Base-by-base conservation (phyloP, 2,888 invertebrate genomes). In the Pilophorus perplexus region DNA sequence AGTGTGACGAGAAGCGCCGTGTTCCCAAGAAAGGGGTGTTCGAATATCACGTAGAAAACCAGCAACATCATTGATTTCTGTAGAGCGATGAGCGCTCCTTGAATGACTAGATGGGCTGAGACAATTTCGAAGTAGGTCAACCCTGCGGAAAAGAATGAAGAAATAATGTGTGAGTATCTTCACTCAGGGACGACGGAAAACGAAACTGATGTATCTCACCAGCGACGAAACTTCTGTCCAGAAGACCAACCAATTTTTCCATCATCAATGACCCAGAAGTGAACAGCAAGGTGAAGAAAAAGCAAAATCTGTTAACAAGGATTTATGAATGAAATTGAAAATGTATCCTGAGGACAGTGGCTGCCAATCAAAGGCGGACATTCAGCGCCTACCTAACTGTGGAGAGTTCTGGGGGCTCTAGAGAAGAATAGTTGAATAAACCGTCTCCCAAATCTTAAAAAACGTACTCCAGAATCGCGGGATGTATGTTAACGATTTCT, bases 211-310 rank as follows among this genome's bases (percentile, higher is more conserved):
- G 42, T 2, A 6, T 3, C 2, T 52, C 71, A 74, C 74, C 74
- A 46, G 74, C 73, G 6, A 73, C 72, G 46, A 74, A 70, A 67
- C 73, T 73, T 59, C 74, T 62, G 27, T 74, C 74, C 42, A 74
- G 66, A 8, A 73, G 54, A 2, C 74, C 74, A 18, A 70, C 72
- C 55, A 71, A 69, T 67, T 74, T 74, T 57, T 74, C 74, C 71
- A 72, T 72, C 64, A 74, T 69, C 18, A 74, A 71, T n/a, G 74
- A 72, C 28, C 74, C 74, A 16, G 73, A 73, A 0, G 74, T 74
- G 33, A 74, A 74, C 14, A 73, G 72, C 69, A 74, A 69, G 2
- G 74, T 73, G 14, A 74, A 71, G 65, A 72, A 73, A 52, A 74
- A 74, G 52, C 73, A 71, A 55, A 74, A 73, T 55, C 74, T 74